These are phyloP conservation scores for Lomographa bimaculata DNA, from an alignment of 2,888 invertebrate species.

Conservation along the genomic window DNA sequence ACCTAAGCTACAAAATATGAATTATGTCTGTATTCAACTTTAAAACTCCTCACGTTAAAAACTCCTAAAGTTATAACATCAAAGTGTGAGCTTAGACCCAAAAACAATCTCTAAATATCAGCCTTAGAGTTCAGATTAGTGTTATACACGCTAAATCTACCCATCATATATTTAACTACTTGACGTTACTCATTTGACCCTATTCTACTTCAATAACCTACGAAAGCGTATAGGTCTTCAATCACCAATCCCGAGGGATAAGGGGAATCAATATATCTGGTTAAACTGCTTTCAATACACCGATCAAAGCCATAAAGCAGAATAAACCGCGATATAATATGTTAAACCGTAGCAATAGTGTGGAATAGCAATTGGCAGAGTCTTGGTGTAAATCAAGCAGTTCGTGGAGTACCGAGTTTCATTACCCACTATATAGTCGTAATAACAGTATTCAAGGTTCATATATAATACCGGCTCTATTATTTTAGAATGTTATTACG, in stretches of 20 bases:
- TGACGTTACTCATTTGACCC: slow-evolving; percentile 11
- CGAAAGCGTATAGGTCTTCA: slow-evolving; percentile 19
- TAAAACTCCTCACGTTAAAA: no score
- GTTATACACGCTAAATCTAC: no score
- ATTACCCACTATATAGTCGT: slow-evolving; percentile 39
- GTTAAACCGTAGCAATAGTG: slow-evolving; percentile 25
- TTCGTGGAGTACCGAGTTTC: slow-evolving; percentile 38
- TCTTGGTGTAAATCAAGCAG: slow-evolving; percentile 44
- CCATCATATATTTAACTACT: no score
- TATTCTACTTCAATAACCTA: slow-evolving; percentile 12
- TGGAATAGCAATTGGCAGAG: slow-evolving; percentile 42
- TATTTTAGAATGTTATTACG: no score
- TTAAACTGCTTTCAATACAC: slow-evolving; percentile 25
- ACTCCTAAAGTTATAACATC: no score
- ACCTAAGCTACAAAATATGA: no score
- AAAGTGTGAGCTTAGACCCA: no score
- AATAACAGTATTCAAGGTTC: slow-evolving; percentile 24
- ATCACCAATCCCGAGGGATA: slow-evolving; percentile 11
- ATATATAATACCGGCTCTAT: background rate
- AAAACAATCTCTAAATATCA: no score
- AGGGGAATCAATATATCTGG: slow-evolving; percentile 20
- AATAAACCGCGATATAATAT: slow-evolving; percentile 22
- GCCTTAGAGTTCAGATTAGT: no score
- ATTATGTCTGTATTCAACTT: no score
- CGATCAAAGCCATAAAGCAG: slow-evolving; percentile 25